A percentile compares a stretch with the other conserved stretches of the same genome.
These are phyloP conservation scores for Drosophila lowei DNA, from an alignment of 1,140 invertebrate species.

Conservation along the genomic window DNA sequence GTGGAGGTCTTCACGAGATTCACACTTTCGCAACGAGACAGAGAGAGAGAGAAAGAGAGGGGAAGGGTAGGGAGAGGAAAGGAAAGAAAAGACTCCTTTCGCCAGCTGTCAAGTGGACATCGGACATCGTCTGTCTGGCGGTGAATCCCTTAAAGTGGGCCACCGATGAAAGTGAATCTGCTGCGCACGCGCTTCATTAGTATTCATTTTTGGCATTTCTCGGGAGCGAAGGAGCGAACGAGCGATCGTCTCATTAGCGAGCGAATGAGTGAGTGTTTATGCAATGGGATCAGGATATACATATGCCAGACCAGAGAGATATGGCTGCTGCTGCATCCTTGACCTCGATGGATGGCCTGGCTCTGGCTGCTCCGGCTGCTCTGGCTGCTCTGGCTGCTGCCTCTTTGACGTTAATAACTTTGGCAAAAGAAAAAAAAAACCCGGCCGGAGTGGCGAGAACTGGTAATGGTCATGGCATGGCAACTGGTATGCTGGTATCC, in stretches of 20 bases:
- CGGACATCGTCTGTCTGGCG: conserved; percentile 20
- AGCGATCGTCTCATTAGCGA: conserved; percentile 57
- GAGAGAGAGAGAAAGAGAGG: neutral
- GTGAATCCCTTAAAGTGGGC: conserved; percentile 62
- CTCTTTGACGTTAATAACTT: conserved; percentile 69
- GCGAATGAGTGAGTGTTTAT: conserved; percentile 32
- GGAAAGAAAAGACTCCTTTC: conserved; percentile 54
- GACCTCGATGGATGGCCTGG: conserved; percentile 57
- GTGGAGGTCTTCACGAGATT: conserved; percentile 28
- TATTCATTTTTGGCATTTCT: conserved; percentile 68
- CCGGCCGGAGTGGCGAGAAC: conserved; percentile 42
- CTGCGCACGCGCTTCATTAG: conserved; percentile 65
- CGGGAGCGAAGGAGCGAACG: conserved; percentile 21
- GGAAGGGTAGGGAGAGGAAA: conserved; percentile 22
- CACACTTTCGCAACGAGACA: conserved; percentile 32
- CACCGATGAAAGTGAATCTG: conserved; percentile 77
- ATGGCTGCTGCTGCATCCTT: conserved; percentile 60
- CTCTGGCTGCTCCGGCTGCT: neutral
- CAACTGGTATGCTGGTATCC: conserved; percentile 52
- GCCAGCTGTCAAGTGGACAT: conserved; percentile 70
- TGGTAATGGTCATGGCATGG: conserved; percentile 76
- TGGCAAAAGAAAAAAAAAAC: conserved; percentile 37
- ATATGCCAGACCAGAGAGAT: conserved; percentile 7
- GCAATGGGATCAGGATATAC: conserved; percentile 35
- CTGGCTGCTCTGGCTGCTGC: conserved; percentile 3